Evolutionary conservation across 1,140 invertebrate genomes (phyloP).

Genomic region (Drosophila jambulina): DNA sequence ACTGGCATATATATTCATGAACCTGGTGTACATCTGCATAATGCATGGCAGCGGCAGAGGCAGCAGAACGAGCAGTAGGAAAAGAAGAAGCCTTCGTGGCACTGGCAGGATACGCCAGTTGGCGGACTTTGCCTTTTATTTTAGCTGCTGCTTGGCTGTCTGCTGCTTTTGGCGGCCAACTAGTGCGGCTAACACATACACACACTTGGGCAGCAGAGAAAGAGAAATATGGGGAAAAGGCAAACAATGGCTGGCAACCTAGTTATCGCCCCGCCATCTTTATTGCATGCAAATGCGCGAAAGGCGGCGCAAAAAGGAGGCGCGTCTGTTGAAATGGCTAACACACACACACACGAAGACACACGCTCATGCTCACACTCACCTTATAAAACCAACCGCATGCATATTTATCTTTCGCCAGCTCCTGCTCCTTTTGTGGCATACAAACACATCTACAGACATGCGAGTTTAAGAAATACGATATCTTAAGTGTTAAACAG

Average conservation of each 20-base stretch:
- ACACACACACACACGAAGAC: constrained; percentile 35
- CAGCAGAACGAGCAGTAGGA: constrained; percentile 29
- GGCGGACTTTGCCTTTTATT: constrained; percentile 78
- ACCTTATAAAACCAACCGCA: constrained; percentile 74
- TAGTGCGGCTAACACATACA: constrained; percentile 56
- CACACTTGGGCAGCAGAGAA: constrained; percentile 11
- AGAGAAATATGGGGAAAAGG: constrained; percentile 72
- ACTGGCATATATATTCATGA: constrained; percentile 80
- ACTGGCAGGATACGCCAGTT: constrained; percentile 71
- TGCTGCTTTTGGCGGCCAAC: constrained; percentile 60
- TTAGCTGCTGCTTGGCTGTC: constrained; percentile 68
- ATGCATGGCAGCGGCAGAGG: constrained; percentile 62
- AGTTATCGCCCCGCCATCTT: constrained; percentile 82
- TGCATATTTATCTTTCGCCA: constrained; percentile 79
- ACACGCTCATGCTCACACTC: constrained; percentile 8
- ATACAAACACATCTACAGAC: constrained; percentile 34
- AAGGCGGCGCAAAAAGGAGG: constrained; percentile 70
- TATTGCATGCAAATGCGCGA: constrained; percentile 83
- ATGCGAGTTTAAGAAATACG: constrained; percentile 71
- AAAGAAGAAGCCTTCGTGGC: constrained; percentile 46
- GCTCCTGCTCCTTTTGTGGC: constrained; percentile 51
- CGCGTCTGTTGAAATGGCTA: constrained; percentile 76
- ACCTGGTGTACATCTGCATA: constrained; percentile 82
- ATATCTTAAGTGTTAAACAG: constrained; percentile 83
- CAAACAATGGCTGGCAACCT: constrained; percentile 80